Base-by-base conservation (phyloP, 2,888 invertebrate genomes). In the Palloptera scutellata region DNA sequence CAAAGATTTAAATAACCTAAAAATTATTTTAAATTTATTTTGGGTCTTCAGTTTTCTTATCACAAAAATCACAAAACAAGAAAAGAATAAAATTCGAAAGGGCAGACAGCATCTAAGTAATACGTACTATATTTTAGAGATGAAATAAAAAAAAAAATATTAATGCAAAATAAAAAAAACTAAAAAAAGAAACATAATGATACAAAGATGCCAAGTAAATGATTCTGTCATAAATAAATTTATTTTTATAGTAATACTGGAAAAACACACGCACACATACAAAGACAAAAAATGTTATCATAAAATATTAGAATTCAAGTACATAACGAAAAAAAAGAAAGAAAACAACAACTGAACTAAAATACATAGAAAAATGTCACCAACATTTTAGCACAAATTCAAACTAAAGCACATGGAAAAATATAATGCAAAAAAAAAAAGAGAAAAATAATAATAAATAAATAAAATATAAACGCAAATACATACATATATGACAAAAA, bases 341-440 rank as follows among this genome's bases (percentile, higher is more conserved):
- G 60, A 67, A 70, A 73, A 68, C 64, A 64, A 65, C 72, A 75
- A 75, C 70, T 67, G 67, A 61, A 54, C 40, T 63, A 71, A 53
- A 55, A 71, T 66, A 61, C 59, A 61, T n/a, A n/a, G n/a, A n/a
- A 52, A 51, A 59, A 64, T 55, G 59, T 55, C 68, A 73, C 57
- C 66, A 65, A 64, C 66, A 64, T 52, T 61, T 30, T 30, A 4
- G 6, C 30, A 30, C 6, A 6, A 30, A n/a, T n/a, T n/a, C n/a
- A 6, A 30, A 30, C 6, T 2, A 30, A 30, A 30, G 30, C 30
- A 30, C 30, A 30, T 30, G 30, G 6, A 30, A 61, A 52, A 61
- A 61, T 59, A 45, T 20, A 60, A 60, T 61, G 52, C 61, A 52
- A 61, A 61, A 30, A 52, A 52, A 52, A 52, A 48, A 48, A 45